Conservation (phyloP, 2,888 invertebrate species). For the Ormyrus nitidulus region DNA sequence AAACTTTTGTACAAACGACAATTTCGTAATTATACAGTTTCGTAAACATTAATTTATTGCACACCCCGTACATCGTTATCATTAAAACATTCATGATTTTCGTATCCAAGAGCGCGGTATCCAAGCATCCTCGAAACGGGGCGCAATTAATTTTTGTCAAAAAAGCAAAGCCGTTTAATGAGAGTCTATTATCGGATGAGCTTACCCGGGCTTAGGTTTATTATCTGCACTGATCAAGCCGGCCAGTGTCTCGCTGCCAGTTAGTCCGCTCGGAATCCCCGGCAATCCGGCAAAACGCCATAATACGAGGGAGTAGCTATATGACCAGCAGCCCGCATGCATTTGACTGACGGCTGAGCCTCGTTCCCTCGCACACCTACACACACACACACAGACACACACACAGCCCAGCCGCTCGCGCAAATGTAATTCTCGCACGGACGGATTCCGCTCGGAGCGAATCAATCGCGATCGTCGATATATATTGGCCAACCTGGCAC, state of each 20-base stretch:
- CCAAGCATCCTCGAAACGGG: too few species aligned
- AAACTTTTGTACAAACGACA: too few species aligned
- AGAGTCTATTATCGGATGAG: too few species aligned
- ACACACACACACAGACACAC: neutral
- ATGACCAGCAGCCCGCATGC: neutral
- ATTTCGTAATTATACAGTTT: too few species aligned
- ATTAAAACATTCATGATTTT: too few species aligned
- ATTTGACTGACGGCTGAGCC: slow-evolving; percentile 6
- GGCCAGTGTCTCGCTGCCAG: slow-evolving; percentile 16
- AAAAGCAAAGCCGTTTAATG: neutral
- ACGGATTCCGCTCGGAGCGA: slow-evolving; percentile 40
- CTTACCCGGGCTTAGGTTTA: neutral
- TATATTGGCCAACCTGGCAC: slow-evolving; percentile 15
- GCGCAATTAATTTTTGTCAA: too few species aligned
- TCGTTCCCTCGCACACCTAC: neutral
- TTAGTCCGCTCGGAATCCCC: neutral
- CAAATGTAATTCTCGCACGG: slow-evolving; percentile 25
- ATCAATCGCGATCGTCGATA: slow-evolving; percentile 49
- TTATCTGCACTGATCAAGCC: slow-evolving; percentile 3
- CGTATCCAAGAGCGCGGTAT: too few species aligned
- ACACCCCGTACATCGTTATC: too few species aligned
- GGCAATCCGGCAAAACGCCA: neutral
- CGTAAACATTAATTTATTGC: too few species aligned
- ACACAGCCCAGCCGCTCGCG: too few species aligned
- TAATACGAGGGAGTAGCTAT: neutral